Evolutionary conservation across 2,113 vertebrate genomes (phyloP).

Genomic region (Callipepla squamata): DNA sequence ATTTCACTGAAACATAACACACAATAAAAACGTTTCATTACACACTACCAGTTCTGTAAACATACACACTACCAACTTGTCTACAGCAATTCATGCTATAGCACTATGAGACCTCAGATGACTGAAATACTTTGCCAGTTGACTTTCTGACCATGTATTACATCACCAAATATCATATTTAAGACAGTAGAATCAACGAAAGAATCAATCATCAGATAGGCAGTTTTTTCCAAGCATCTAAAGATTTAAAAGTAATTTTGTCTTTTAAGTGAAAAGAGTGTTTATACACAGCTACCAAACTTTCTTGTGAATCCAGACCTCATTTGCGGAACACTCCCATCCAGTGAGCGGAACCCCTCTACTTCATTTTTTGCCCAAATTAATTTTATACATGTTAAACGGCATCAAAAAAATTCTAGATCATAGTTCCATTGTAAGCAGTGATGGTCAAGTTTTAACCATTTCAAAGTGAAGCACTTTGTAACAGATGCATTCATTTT

Average conservation of each 20-base stretch:
- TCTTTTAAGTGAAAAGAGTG: neutral
- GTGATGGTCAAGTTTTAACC: neutral
- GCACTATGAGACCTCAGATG: neutral
- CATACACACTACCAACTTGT: accelerated
- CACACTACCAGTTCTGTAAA: neutral
- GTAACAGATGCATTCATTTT: neutral
- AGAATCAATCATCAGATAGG: neutral
- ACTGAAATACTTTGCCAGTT: neutral
- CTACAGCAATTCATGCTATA: neutral
- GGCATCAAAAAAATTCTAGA: neutral
- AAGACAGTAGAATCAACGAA: neutral
- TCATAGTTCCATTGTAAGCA: neutral
- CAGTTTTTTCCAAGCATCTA: neutral
- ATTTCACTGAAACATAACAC: neutral
- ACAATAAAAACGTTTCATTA: neutral
- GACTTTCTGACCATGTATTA: neutral
- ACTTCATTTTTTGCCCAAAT: neutral
- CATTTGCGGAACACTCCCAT: neutral
- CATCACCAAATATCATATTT: neutral
- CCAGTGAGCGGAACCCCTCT: neutral
- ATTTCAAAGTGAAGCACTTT: neutral
- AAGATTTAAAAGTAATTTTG: neutral
- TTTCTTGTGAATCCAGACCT: neutral
- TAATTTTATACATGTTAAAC: neutral
- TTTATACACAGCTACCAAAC: neutral